phyloP scores from a whole-genome alignment of 1,140 invertebrate genomes.

The Macrotrachela quadricornifera region DNA sequence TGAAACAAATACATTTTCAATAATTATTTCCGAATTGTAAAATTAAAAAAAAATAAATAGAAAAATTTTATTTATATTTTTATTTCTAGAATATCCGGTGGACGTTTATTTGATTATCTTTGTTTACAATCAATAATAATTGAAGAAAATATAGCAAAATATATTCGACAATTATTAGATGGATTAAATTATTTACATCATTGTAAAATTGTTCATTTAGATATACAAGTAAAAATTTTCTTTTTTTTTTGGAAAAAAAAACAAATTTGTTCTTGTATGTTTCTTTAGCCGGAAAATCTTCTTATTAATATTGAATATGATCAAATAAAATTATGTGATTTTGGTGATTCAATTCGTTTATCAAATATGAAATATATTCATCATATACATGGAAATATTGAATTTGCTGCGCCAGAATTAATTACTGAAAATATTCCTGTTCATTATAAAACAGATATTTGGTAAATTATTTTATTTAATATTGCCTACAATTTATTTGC shows the following conservation, averaged over 20 bases:
- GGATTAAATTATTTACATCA: constrained; percentile 50
- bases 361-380: constrained; percentile 32
- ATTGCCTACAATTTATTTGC: too few species aligned
- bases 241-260: neutral
- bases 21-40: too few species aligned
- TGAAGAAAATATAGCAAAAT: constrained; percentile 42
- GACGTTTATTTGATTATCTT: constrained; percentile 46
- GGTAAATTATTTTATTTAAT: too few species aligned
- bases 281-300: constrained; percentile 50
- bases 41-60: too few species aligned
- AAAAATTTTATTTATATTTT: too few species aligned
- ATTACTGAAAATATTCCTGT: constrained; percentile 42
- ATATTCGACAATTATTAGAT: constrained; percentile 45
- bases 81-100: constrained; percentile 40
- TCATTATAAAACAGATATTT: constrained; percentile 46
- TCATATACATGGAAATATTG: constrained; percentile 38
- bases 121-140: constrained; percentile 42
- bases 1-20: too few species aligned
- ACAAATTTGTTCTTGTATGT: neutral
- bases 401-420: constrained; percentile 59
- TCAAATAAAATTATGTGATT: constrained; percentile 51
- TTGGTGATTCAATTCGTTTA: constrained; percentile 46
- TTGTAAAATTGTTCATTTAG: constrained; percentile 47
- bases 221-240: constrained; percentile 45
- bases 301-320: constrained; percentile 38